Conservation (phyloP, 2,888 invertebrate species). For the Heliconius sara region DNA sequence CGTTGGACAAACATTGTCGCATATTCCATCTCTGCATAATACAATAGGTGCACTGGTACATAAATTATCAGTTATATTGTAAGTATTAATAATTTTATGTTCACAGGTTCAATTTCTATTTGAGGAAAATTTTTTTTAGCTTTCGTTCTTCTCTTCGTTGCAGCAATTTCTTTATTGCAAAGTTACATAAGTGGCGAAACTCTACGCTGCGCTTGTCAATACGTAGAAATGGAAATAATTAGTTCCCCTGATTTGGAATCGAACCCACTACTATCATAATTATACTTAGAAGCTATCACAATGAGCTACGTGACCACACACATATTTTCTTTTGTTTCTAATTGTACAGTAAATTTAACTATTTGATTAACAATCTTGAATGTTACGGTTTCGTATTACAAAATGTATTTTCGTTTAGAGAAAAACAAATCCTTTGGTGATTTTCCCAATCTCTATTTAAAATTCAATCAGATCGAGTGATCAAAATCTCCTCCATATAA, state of each 20-base stretch:
- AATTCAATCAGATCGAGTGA: constrained; percentile 30
- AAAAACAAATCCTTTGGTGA: neutral
- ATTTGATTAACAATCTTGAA: neutral
- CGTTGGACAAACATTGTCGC: constrained; percentile 55
- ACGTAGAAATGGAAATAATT: neutral
- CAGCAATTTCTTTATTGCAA: neutral
- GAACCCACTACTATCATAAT: neutral
- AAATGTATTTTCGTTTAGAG: neutral
- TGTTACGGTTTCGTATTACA: neutral
- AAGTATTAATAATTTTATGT: neutral
- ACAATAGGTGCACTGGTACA: neutral
- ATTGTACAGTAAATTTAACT: neutral
- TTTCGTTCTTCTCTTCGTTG: no score
- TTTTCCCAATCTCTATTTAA: constrained; percentile 15
- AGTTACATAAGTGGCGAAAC: neutral
- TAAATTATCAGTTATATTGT: neutral
- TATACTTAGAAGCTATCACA: no score
- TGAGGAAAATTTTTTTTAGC: no score
- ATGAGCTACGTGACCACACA: no score
- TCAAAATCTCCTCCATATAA: constrained; percentile 24
- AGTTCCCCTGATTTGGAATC: neutral
- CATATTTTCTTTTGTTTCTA: no score
- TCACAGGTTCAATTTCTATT: neutral
- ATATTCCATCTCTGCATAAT: constrained; percentile 34
- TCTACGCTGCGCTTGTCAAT: neutral